Conservation (phyloP, 2,797 vertebrate species). For the Enteromius paludinosus region DNA sequence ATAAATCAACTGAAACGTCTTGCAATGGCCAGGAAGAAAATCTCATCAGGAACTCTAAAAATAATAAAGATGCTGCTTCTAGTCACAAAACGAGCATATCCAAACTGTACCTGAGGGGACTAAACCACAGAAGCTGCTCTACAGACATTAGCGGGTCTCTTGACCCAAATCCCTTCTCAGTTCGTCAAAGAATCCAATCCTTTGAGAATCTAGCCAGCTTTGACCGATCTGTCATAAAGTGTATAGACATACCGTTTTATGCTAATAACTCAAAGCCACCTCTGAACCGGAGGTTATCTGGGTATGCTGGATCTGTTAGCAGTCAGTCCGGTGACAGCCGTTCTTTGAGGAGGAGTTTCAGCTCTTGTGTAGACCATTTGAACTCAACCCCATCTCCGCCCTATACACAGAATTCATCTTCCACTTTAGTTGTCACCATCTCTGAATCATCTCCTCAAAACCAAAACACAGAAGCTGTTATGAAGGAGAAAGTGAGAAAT, state of each 20-base stretch:
- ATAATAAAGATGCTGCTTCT: slow-evolving; percentile 50
- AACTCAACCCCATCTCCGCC: slow-evolving; percentile 63
- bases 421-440: slow-evolving; percentile 55
- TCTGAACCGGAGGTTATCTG: slow-evolving; percentile 81
- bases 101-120: slow-evolving; percentile 67
- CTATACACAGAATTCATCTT: slow-evolving; percentile 67
- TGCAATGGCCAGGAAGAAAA: slow-evolving; percentile 37
- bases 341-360: slow-evolving; percentile 80
- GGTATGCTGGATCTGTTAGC: slow-evolving; percentile 70
- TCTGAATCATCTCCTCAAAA: slow-evolving; percentile 58
- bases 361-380: slow-evolving; percentile 79
- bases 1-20: slow-evolving; percentile 40
- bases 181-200: slow-evolving; percentile 93
- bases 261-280: slow-evolving; percentile 75
- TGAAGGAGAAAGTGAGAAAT: slow-evolving; percentile 34
- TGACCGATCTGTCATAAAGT: slow-evolving; percentile 80
- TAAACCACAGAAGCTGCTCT: slow-evolving; percentile 78
- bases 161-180: slow-evolving; percentile 87
- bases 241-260: slow-evolving; percentile 79
- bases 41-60: slow-evolving; percentile 33
- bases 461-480: slow-evolving; percentile 19
- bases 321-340: slow-evolving; percentile 67
- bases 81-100: slow-evolving; percentile 60
- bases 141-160: slow-evolving; percentile 79
- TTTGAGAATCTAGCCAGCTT: slow-evolving; percentile 93